A percentile compares a stretch with the other conserved stretches of the same genome.
Conservation (phyloP, 2,888 invertebrate genomes). For the Abrostola triplasia region DNA sequence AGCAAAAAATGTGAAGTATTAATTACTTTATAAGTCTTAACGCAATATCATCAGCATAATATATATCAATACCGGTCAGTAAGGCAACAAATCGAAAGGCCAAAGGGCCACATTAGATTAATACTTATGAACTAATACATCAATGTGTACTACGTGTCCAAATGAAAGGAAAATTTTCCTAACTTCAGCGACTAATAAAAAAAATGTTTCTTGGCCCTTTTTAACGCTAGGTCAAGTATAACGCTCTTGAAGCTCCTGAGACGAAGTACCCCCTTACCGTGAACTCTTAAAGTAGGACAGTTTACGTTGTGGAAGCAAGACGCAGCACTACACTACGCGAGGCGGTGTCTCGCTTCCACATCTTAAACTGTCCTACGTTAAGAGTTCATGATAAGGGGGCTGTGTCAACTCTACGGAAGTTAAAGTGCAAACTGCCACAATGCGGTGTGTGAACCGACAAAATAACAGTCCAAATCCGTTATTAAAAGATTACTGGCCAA, state of each 20-base stretch:
- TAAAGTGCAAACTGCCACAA: constrained; percentile 62
- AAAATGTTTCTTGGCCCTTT: constrained; percentile 66
- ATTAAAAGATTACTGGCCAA: constrained; percentile 10
- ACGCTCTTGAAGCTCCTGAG: constrained; percentile 63
- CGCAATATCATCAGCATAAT: no score
- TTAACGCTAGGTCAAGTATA: constrained; percentile 73
- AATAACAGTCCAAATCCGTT: constrained; percentile 46
- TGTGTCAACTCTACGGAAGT: constrained; percentile 68
- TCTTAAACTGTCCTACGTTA: no score
- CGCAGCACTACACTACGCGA: no score
- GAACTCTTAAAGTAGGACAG: no score
- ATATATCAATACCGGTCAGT: no score
- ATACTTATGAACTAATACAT: constrained; percentile 26
- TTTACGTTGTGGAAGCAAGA: no score
- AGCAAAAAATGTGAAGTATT: no score
- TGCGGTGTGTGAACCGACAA: constrained; percentile 55
- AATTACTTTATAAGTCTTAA: no score
- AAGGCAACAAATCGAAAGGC: no score
- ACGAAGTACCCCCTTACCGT: no score
- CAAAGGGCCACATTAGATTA: constrained; percentile 4
- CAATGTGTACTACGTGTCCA: constrained; percentile 54
- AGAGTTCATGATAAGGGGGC: no score
- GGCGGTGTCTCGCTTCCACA: no score
- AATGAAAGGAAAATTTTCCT: constrained; percentile 47
- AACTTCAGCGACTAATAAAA: constrained; percentile 46